Evolutionary conservation across 2,113 vertebrate species (phyloP).

Genomic region (chimpanzee (Pan troglodytes)): NHGRI_mPanTro3-v2.1_pri NC_072403.2:84182501-84183000

Average conservation of each 20-base stretch:
- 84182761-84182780: neutral
- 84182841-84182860: neutral
- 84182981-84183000: neutral
- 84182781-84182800: neutral
- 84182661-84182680: neutral
- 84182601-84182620: neutral
- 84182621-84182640: neutral
- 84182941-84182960: neutral
- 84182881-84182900: neutral
- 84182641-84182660: neutral
- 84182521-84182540: neutral
- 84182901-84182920: neutral
- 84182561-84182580: neutral
- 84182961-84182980: neutral
- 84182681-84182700: neutral
- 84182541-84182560: neutral
- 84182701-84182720: neutral
- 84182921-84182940: neutral
- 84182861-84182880: neutral
- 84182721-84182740: neutral
- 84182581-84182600: neutral
- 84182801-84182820: neutral
- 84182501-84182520: neutral
- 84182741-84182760: neutral
- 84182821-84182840: neutral